Evolutionary conservation across 1,140 invertebrate genomes (phyloP).

Genomic region (Neotoxoptera formosana): DNA sequence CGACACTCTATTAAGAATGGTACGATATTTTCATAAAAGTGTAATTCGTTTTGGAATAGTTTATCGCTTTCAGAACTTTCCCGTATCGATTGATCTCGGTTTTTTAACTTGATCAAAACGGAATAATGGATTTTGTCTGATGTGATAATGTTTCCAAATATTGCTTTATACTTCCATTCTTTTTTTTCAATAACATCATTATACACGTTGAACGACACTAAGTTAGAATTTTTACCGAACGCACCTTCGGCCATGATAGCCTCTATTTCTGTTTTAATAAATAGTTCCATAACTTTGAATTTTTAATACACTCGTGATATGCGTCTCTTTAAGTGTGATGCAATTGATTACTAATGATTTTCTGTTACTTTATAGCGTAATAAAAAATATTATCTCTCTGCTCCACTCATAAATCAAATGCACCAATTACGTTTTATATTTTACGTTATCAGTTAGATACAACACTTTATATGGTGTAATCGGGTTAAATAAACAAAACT

Average conservation of each 20-base stretch:
- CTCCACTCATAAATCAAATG: neutral
- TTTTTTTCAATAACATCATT: neutral
- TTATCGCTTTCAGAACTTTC: neutral
- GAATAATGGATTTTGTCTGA: neutral
- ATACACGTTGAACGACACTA: slow-evolving; percentile 33
- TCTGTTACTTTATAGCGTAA: neutral
- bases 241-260: neutral
- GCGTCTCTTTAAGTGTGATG: neutral
- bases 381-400: neutral
- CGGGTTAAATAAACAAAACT: neutral
- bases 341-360: neutral
- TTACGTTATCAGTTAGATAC: neutral
- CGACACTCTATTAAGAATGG: neutral
- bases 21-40: slow-evolving; percentile 25
- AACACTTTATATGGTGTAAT: too few relatives aligned
- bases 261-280: neutral
- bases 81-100: too few relatives aligned
- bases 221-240: slow-evolving; percentile 33
- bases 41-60: slow-evolving; percentile 56
- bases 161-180: neutral
- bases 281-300: neutral
- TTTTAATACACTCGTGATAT: neutral
- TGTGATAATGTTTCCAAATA: slow-evolving; percentile 20
- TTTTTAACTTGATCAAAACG: slow-evolving; percentile 46
- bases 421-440: neutral